A percentile compares a stretch with the other conserved stretches of the same genome.
These are phyloP conservation scores for Epinotia brunnichana DNA, from an alignment of 2,888 invertebrate genomes.

Conservation along the genomic window DNA sequence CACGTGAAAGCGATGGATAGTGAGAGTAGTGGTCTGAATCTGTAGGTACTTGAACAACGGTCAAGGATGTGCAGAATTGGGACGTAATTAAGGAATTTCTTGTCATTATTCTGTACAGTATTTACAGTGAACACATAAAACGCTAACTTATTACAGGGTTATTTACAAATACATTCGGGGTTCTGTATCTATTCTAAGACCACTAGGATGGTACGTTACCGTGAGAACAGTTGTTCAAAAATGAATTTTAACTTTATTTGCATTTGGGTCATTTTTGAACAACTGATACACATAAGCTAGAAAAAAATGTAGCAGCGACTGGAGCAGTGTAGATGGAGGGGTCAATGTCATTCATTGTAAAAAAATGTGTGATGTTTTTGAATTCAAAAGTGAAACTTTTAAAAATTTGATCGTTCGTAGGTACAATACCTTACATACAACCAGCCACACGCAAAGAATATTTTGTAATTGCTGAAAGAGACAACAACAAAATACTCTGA, in stretches of 20 bases:
- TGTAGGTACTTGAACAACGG: conserved; percentile 51
- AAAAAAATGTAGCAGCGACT: conserved; percentile 53
- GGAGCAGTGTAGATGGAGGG: conserved; percentile 59
- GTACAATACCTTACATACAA: conserved; percentile 91
- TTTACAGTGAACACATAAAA: conserved; percentile 43
- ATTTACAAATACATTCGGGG: conserved; percentile 51
- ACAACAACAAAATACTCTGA: conserved; percentile 83
- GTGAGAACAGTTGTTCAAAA: conserved; percentile 51
- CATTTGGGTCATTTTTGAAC: conserved; percentile 50
- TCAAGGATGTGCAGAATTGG: conserved; percentile 60
- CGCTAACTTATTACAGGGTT: conserved; percentile 46
- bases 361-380: conserved; percentile 75
- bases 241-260: conserved; percentile 48
- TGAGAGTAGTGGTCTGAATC: conserved; percentile 62
- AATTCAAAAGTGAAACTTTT: conserved; percentile 75
- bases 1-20: conserved; percentile 67
- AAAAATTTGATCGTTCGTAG: conserved; percentile 64
- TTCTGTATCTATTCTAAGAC: conserved; percentile 51
- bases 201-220: conserved; percentile 52
- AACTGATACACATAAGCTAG: conserved; percentile 38
- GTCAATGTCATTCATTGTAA: conserved; percentile 74
- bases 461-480: conserved; percentile 90
- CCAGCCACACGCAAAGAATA: conserved; percentile 94
- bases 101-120: conserved; percentile 32
- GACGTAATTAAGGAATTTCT: conserved; percentile 52